These are phyloP conservation scores for Actinostola sp. DNA, from an alignment of 92 coral and sea anemone species.

Conservation along the genomic window DNA sequence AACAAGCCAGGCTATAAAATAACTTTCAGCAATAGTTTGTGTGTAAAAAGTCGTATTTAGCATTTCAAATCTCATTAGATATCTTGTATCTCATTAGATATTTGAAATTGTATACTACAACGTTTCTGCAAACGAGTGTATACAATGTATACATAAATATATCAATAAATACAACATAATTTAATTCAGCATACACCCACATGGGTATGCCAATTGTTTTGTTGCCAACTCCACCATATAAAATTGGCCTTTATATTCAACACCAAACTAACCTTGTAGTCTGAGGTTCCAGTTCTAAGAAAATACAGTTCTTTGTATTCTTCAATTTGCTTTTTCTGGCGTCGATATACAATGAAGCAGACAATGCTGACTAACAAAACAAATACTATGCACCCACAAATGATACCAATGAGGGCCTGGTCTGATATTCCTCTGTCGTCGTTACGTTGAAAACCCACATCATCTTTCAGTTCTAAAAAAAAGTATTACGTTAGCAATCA, in stretches of 20 bases:
- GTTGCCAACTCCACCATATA: no score
- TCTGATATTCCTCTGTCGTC: constrained; percentile 2
- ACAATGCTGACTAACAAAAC: constrained; percentile 47
- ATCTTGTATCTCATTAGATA: no score
- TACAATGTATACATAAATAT: no score
- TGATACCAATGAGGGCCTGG: constrained; percentile 57
- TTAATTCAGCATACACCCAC: no score
- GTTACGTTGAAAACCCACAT: not conserved
- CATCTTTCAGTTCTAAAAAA: not conserved
- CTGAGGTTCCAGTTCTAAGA: constrained; percentile 64
- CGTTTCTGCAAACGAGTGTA: no score
- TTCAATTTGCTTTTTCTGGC: constrained; percentile 76
- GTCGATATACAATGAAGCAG: constrained; percentile 52
- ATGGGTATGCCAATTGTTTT: not conserved
- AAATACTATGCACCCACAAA: constrained; percentile 48
- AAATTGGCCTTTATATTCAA: no score
- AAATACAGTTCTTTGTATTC: constrained; percentile 73
- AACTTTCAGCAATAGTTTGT: no score
- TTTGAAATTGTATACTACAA: no score
- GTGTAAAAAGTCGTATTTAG: no score
- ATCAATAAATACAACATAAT: no score
- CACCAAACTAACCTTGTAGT: constrained; percentile 67
- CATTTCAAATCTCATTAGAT: no score
- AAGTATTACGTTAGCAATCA: not conserved
- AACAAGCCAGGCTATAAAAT: no score